Evolutionary conservation across 2,888 invertebrate species (phyloP).

Genomic region (Galerucella pusilla): DNA sequence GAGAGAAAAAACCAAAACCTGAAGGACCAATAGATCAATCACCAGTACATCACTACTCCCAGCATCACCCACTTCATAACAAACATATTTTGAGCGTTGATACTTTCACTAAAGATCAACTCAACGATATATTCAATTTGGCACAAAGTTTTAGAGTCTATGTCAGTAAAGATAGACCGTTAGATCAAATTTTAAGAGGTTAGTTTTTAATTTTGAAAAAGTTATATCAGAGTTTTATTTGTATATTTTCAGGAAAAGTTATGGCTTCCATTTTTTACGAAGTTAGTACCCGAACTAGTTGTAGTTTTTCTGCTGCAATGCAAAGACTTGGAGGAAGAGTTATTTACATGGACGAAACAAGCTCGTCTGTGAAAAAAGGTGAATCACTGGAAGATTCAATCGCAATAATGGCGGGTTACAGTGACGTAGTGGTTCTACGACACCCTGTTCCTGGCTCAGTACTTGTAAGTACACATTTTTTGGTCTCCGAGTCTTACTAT

Average conservation of each 20-base stretch:
- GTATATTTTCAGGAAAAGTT: slow-evolving; percentile 76
- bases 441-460: slow-evolving; percentile 96
- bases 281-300: slow-evolving; percentile 95
- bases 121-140: slow-evolving; percentile 94
- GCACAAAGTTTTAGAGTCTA: slow-evolving; percentile 88
- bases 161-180: slow-evolving; percentile 83
- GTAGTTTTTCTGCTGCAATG: slow-evolving; percentile 98
- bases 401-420: slow-evolving; percentile 89
- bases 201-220: background rate
- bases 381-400: slow-evolving; percentile 93
- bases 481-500: too few relatives aligned
- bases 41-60: slow-evolving; percentile 48
- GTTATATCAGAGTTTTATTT: background rate
- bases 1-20: slow-evolving; percentile 50
- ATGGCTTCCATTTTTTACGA: slow-evolving; percentile 98
- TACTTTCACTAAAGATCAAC: slow-evolving; percentile 86
- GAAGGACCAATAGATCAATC: slow-evolving; percentile 42
- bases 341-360: slow-evolving; percentile 87
- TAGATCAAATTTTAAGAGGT: slow-evolving; percentile 82
- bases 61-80: slow-evolving; percentile 71
- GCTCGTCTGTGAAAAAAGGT: slow-evolving; percentile 96
- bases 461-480: slow-evolving; percentile 69
- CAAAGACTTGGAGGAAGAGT: slow-evolving; percentile 94
- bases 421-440: slow-evolving; percentile 92
- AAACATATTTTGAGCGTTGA: slow-evolving; percentile 88